These are phyloP conservation scores for Connochaetes taurinus DNA, from an alignment of 2,113 vertebrate genomes.

Conservation along the genomic window DNA sequence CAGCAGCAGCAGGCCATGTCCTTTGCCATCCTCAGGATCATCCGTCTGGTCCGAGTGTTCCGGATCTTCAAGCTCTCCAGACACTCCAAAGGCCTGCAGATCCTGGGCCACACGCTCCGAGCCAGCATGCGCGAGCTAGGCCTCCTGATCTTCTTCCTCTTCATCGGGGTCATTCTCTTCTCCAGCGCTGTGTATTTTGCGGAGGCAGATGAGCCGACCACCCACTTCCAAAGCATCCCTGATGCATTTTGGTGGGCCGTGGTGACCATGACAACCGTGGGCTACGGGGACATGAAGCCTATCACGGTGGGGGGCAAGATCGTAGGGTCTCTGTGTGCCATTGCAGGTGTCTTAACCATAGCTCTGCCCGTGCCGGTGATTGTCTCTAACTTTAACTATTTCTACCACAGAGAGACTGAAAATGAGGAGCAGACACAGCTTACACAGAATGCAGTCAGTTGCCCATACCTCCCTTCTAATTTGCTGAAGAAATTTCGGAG, in stretches of 20 bases:
- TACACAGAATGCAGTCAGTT: constrained; percentile 90
- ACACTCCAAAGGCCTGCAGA: constrained; percentile 98
- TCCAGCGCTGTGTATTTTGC: constrained; percentile 99
- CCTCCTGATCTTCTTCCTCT: constrained; percentile 98
- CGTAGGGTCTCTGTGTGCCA: constrained; percentile 97
- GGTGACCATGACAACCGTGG: constrained; percentile 99
- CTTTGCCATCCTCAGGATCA: constrained; percentile 97
- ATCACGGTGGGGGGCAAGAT: constrained; percentile 99
- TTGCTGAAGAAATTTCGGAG: constrained; percentile 94
- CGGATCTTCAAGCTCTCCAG: constrained; percentile 98
- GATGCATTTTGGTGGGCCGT: constrained; percentile 99
- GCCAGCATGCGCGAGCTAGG: constrained; percentile 98
- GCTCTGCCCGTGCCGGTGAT: constrained; percentile 98
- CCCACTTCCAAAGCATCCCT: constrained; percentile 98
- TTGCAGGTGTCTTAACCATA: constrained; percentile 97
- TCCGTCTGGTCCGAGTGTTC: constrained; percentile 96
- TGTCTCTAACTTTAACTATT: constrained; percentile 99
- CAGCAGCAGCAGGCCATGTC: constrained; percentile 97
- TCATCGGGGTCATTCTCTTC: constrained; percentile 98
- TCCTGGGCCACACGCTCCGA: constrained; percentile 95
- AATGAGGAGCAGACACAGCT: constrained; percentile 91
- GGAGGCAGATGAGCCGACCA: constrained; percentile 94
- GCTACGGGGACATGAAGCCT: constrained; percentile 99
- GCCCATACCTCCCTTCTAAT: constrained; percentile 91
- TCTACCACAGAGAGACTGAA: constrained; percentile 98